phyloP scores from a whole-genome alignment of 2,113 vertebrate genomes.

The Salvelinus sp. region DNA sequence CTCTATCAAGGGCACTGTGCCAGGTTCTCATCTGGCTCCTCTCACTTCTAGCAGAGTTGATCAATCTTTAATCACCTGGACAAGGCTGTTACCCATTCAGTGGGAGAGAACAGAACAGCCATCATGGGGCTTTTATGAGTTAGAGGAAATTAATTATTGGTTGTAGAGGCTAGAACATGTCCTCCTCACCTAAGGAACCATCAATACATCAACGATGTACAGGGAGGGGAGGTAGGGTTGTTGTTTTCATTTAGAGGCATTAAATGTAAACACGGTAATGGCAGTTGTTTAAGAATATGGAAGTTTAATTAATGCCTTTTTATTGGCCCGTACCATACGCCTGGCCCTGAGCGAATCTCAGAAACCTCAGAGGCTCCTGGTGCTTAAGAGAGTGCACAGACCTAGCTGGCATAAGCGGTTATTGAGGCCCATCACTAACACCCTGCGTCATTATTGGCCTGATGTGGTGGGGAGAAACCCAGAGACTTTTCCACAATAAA shows the following conservation, averaged over 20 bases:
- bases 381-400: not conserved
- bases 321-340: not conserved
- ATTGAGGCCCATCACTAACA: not conserved
- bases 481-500: not conserved
- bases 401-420: not conserved
- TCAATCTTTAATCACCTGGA: conserved; percentile 30
- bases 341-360: not conserved
- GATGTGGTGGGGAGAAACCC: not conserved
- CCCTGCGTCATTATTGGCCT: not conserved
- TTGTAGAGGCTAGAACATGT: conserved; percentile 20
- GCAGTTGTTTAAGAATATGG: not conserved
- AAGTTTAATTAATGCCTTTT: conserved; percentile 1
- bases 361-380: conserved; percentile 1
- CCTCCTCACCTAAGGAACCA: conserved; percentile 20
- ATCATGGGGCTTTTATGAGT: conserved; percentile 18
- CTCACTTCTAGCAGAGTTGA: not conserved
- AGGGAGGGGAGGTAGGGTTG: not conserved
- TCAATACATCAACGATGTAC: conserved; percentile 17
- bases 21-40: conserved; percentile 3
- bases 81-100: conserved; percentile 4
- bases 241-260: not conserved
- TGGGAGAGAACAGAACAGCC: conserved; percentile 12
- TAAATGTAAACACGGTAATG: conserved; percentile 1
- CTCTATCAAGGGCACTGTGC: not conserved
- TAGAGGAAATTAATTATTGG: conserved; percentile 22